Evolutionary conservation across 2,797 vertebrate genomes (phyloP).

Genomic region (Coregonus suidteri): DNA sequence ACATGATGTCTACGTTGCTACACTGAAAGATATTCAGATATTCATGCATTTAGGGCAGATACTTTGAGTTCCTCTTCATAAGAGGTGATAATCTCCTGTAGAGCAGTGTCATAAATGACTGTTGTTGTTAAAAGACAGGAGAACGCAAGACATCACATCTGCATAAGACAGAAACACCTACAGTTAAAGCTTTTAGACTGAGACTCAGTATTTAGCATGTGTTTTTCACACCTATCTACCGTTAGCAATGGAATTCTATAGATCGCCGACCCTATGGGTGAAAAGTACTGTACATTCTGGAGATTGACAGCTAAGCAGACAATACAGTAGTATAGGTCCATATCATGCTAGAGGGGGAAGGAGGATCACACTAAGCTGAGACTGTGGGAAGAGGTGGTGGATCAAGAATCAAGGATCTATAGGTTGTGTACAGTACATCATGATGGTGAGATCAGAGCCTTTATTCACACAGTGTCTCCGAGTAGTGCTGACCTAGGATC

Average conservation of each 20-base stretch:
- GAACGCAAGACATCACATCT: background rate
- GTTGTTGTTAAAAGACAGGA: background rate
- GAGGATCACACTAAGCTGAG: constrained; percentile 10
- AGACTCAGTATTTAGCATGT: constrained; percentile 22
- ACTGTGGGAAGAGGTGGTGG: constrained; percentile 22
- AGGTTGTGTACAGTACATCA: background rate
- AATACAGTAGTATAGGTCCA: constrained; percentile 21
- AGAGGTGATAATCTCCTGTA: background rate
- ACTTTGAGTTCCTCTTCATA: background rate
- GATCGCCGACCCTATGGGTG: constrained; percentile 4
- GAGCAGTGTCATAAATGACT: background rate
- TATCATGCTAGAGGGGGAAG: constrained; percentile 48
- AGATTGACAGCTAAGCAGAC: constrained; percentile 32
- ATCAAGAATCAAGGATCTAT: background rate
- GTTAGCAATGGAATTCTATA: background rate
- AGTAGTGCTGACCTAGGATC: background rate
- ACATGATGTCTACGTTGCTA: background rate
- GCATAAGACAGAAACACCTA: constrained; percentile 18
- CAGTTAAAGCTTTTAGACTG: constrained; percentile 18
- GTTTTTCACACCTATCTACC: constrained; percentile 20
- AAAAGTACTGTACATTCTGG: constrained; percentile 22
- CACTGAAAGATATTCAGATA: background rate
- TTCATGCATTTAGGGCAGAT: background rate
- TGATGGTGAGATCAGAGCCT: background rate
- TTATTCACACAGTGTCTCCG: background rate